Base-by-base conservation (phyloP, 2,113 vertebrate genomes). In the Triplophysa tibetana region DNA sequence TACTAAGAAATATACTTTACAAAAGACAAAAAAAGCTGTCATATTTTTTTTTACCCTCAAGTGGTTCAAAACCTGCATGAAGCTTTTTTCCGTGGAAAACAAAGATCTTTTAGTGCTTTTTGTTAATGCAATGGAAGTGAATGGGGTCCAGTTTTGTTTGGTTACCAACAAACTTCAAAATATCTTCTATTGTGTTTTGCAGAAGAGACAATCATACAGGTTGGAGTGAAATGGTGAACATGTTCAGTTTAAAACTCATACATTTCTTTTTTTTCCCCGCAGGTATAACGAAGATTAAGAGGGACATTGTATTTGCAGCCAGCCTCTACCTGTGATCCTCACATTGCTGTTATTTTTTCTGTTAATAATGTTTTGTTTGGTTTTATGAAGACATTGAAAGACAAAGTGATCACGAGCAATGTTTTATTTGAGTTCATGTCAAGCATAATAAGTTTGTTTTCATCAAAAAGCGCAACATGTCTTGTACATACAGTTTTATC, bases 201-300 rank as follows among this genome's bases (percentile, higher is more conserved):
- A 1, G 33, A 38, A 29, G 29, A 29, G 3, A 29, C 29, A 29
- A 3, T 29, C 3, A 29, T 29, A 29, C 29, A 29, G 29, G 3
- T 38, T 38, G 6, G 33, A 5, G 5, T 33, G 29, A 33, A 4
- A 33, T 45, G 43, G 2, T 45, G 43, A 1, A 10, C 43, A 58
- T 8, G 21, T 54, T 11, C 48, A 1, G 11, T 19, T 38, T 16
- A 29, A 21, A 17, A 45, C 23, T 50, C 4, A 13, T 1, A 9
- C 24, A 29, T 54, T 56, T 64, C 21, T 21, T 69, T 8, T 78
- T 2, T 29, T 80, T 38, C 54, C 13, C 79, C 38, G 64, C 82
- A 98, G 97, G 95, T 43, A 98, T 99, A 87, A 98, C 96, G 11
- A 99, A 98, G 92, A 99, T 99, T 91, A 99, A 98, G 91, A 96